These are phyloP conservation scores for Propithecus deckenii DNA, from an alignment of 2,797 vertebrate species.

Conservation along the genomic window DNA sequence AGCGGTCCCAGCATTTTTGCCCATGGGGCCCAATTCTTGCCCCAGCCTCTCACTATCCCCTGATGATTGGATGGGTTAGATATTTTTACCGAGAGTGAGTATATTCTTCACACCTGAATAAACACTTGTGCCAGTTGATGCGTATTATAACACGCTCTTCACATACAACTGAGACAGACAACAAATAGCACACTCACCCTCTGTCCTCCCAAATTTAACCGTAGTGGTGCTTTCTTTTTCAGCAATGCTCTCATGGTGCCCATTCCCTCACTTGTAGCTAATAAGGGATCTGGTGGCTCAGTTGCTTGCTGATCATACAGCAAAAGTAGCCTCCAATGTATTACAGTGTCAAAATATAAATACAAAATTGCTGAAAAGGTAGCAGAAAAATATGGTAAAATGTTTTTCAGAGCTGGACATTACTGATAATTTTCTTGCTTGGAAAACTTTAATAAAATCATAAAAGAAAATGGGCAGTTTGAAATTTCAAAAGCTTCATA, in stretches of 20 bases:
- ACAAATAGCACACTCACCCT: too few species aligned
- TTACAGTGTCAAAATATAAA: background rate
- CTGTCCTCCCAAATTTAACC: background rate
- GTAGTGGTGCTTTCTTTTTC: background rate
- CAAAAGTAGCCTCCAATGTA: background rate
- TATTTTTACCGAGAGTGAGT: background rate
- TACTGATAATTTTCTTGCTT: background rate
- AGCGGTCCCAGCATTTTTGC: background rate
- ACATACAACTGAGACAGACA: background rate
- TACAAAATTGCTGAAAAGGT: background rate
- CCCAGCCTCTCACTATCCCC: background rate
- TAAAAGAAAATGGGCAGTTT: background rate
- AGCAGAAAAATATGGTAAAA: background rate
- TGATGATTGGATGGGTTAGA: background rate
- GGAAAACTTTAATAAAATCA: background rate
- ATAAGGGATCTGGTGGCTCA: background rate
- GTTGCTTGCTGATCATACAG: background rate
- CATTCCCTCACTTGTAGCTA: background rate
- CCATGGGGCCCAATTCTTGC: background rate
- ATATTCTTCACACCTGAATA: background rate
- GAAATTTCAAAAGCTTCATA: background rate
- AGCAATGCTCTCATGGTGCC: background rate
- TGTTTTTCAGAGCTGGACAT: constrained; percentile 13
- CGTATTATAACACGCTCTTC: background rate
- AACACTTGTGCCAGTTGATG: background rate